Base-by-base conservation (phyloP, 2,113 vertebrate species). In the Sula dactylatra region DNA sequence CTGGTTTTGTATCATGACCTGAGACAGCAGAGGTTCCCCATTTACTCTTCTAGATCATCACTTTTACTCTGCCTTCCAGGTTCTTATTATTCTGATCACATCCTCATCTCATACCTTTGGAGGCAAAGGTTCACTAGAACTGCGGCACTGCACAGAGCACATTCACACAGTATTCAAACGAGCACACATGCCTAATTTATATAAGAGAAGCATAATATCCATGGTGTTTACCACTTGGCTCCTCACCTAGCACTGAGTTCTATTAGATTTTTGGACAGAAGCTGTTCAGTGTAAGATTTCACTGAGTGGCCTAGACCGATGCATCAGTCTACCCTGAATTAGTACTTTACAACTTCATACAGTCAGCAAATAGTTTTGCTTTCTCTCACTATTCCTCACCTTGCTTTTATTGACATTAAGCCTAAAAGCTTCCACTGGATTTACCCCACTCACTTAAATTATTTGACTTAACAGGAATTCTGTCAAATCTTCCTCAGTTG, bases 81-180 rank as follows among this genome's bases (percentile, higher is more conserved):
- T 47, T 84, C 20, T 40, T 56, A 14, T 3, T 59, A 62, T 16
- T 92, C 27, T 79, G n/a, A 66, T 54, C 70, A 34, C 29, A 67
- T 17, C 42, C 47, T 88, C 19, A 80, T 44, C 77, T 59, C n/a
- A 9, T 8, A n/a, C 25, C 49, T 90, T n/a, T 29, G 49, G 40
- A 73, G 17, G 40, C 34, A 71, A 54, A 92, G 20, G 36, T 26
- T 84, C 42, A 21, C 22, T 49, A 44, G 26, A 84, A 47, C 44
- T 50, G 24, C n/a, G 83, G n/a, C 24, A 59, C 0, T 56, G 61
- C 55, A 81, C 9, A 49, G 21, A 67, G 38, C 25, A 85, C 50
- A 21, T 36, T 44, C 45, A 55, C 24, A 61, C 7, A 44, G 13
- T 22, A 66, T 19, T 59, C 61, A 55, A 54, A 88, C 0, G 0